Evolutionary conservation across 1,140 invertebrate genomes (phyloP), one percentile per base, ranked within the genome.

Genomic region (Pygmarrhopalites habei): DNA sequence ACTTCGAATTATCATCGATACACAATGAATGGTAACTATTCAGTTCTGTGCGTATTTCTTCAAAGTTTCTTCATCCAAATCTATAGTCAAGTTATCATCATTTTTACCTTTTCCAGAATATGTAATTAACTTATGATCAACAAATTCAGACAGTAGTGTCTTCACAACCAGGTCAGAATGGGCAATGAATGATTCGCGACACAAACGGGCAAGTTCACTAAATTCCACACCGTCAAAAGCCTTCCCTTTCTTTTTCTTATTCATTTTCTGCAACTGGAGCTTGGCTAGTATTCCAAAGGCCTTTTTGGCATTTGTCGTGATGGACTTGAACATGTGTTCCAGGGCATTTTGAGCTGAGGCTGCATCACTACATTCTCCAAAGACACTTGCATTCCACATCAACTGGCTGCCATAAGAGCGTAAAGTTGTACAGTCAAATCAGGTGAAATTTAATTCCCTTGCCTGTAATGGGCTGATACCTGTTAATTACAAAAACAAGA

Each of bases 61-160:
- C 41, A 62, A 46, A 25, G 60, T 56, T 0, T 47, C 52, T 1
- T 10, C 26, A 25, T 46, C 60, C 3, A 62, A 25, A 29, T 57
- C 41, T 12, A 56, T 62, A n/a, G 35, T 25, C 12, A 57, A 44
- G 30, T 56, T 61, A 28, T 61, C 53, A 43, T 35, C 29, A 25
- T 43, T 25, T 32, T 61, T 65, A 7, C 21, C 25, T 51, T 59
- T 63, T 49, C 60, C 60, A 21, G 56, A 21, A 41, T 53, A 44
- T 25, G 39, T 55, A 53, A 70, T 61, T 10, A 70, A 32, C 25
- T 70, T 65, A 23, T 70, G 68, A 46, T 70, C 68, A 25, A 70
- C 47, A 43, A 70, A 70, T 60, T 70, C 68, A 21, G 59, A 52
- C 1, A 70, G 39, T 12, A 67, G 41, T 5, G 59, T 56, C 25